Evolutionary conservation across 2,113 vertebrate species (phyloP), one percentile per base, ranked within the genome.

Genomic region (Lagopus leucura): DNA sequence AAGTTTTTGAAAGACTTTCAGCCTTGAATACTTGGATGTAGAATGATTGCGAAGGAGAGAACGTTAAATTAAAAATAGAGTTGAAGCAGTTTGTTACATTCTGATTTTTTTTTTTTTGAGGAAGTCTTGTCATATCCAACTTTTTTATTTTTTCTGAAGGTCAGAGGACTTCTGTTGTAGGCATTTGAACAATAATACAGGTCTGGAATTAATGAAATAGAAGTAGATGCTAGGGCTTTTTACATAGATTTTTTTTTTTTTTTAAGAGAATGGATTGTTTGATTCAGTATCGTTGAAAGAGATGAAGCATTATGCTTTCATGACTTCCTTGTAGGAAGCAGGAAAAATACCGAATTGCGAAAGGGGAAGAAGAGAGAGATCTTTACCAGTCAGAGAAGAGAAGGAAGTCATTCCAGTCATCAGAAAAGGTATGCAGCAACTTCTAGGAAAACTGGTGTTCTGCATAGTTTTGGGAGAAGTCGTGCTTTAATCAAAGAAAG

Each of bases 361-460:
- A 98, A 97, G 99, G 99, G 30, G 98, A 99, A 57, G 98, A 99
- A 52, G 99, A 99, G 97, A 97, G 98, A 74, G 80, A 95, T 27
- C 95, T 98, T 54, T 99, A 99, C 96, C 97, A 95, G 63, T 88
- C 92, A 47, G 95, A 98, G 86, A 99, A 98, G 95, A 99, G 97
- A 95, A 98, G 96, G 55, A 98, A 98, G 67, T 96, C 98, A 34
- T 93, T 98, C 6, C 98, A 99, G 52, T 94, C 95, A 13, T 76
- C 97, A 82, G 97, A 97, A 86, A 97, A 97, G 97, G 98, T 98
- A 97, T 1, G 70, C 70, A 75, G 40, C 55, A 78, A 9, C 73
- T 80, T 80, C 32, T 43, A 40, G 21, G 32, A 32, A 80, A 87
- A 42, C 10, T 10, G 47, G 12, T 10, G 4, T 64, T 81, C 40